Evolutionary conservation across 1,140 invertebrate genomes (phyloP).

Genomic region (Lasaia peninsularis): DNA sequence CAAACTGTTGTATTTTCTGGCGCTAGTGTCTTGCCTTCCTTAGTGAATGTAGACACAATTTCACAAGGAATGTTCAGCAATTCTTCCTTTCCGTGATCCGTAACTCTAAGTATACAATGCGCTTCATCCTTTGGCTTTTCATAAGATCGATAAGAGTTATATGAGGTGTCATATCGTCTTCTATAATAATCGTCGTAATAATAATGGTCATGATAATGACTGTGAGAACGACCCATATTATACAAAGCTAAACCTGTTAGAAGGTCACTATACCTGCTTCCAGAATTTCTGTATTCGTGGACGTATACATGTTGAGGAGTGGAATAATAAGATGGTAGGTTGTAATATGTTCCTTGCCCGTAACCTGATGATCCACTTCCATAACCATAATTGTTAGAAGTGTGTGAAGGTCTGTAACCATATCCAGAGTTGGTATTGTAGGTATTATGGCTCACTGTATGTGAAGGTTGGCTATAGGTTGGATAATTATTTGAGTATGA

Average conservation of each 20-base stretch:
- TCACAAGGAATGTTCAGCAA: constrained; percentile 60
- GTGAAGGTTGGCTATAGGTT: constrained; percentile 8
- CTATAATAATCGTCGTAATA: constrained; percentile 65
- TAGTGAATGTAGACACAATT: constrained; percentile 64
- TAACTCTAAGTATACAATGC: constrained; percentile 49
- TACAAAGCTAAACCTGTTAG: constrained; percentile 62
- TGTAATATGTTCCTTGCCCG: constrained; percentile 18
- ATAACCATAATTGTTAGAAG: constrained; percentile 15
- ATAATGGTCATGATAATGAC: constrained; percentile 53
- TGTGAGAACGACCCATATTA: constrained; percentile 57
- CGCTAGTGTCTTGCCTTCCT: constrained; percentile 39
- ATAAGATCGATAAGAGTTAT: constrained; percentile 21
- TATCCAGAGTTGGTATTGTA: constrained; percentile 25
- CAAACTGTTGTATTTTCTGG: constrained; percentile 39
- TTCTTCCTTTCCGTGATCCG: constrained; percentile 45
- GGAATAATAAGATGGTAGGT: constrained; percentile 41
- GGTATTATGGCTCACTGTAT: constrained; percentile 25
- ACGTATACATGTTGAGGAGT: constrained; percentile 60
- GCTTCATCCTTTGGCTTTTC: constrained; percentile 40
- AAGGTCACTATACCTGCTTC: constrained; percentile 53
- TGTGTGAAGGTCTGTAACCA: constrained; percentile 17
- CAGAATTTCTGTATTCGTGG: constrained; percentile 56
- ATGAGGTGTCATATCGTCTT: constrained; percentile 36
- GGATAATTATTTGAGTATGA: constrained; percentile 11
- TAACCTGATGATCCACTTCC: neutral